These are phyloP conservation scores for Hemitrygon akajei DNA, from an alignment of 2,797 vertebrate genomes.

Conservation along the genomic window DNA sequence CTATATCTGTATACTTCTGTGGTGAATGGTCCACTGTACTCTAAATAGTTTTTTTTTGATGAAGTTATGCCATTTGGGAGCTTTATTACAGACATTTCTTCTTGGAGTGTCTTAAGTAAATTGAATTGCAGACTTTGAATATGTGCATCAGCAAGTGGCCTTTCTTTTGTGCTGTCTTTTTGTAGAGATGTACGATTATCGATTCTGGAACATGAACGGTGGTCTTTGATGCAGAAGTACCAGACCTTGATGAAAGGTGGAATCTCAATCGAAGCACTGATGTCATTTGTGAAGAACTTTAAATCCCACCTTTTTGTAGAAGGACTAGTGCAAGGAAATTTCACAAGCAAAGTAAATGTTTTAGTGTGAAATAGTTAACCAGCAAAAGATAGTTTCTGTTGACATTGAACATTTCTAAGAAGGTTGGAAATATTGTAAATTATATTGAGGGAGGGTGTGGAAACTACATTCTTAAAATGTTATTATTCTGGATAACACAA, in stretches of 20 bases:
- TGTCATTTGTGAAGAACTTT: conserved; percentile 69
- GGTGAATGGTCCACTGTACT: background rate
- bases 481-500: background rate
- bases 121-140: background rate
- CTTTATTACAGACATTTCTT: background rate
- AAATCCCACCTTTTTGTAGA: conserved; percentile 78
- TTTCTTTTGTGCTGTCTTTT: background rate
- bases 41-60: too few species aligned
- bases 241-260: conserved; percentile 70
- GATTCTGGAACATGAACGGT: conserved; percentile 77
- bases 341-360: conserved; percentile 70
- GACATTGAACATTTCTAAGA: background rate
- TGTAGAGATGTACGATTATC: conserved; percentile 77
- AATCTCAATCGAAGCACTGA: conserved; percentile 63
- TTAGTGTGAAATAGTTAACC: background rate
- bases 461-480: background rate
- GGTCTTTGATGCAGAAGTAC: conserved; percentile 87
- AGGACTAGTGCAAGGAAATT: conserved; percentile 86
- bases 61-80: background rate
- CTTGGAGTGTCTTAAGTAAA: background rate
- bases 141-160: background rate
- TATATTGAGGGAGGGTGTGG: too few species aligned
- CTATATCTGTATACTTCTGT: too few species aligned
- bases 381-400: background rate
- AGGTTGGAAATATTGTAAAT: background rate